These are phyloP conservation scores for Chionomys nivalis DNA, from an alignment of 2,113 vertebrate genomes.

Conservation along the genomic window DNA sequence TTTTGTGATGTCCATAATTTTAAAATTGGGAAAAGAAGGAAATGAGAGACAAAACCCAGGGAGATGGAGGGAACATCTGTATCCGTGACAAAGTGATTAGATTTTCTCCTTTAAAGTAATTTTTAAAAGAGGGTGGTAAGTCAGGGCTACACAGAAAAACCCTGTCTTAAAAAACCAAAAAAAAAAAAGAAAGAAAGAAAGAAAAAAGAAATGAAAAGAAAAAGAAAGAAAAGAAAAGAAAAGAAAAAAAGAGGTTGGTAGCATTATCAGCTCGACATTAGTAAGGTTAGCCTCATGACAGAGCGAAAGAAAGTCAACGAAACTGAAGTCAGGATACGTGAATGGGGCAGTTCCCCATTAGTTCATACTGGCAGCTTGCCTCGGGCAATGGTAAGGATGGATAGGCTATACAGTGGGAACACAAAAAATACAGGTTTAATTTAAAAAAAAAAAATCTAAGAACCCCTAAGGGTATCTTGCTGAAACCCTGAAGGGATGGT, in stretches of 20 bases:
- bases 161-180: neutral
- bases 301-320: neutral
- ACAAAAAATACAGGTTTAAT: neutral
- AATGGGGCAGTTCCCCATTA: neutral
- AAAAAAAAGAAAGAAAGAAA: too few species aligned
- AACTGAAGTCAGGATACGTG: neutral
- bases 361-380: neutral
- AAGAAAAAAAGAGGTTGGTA: neutral
- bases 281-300: neutral
- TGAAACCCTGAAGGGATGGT: neutral
- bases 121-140: neutral
- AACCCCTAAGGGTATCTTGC: neutral
- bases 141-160: neutral
- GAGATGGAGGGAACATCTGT: neutral
- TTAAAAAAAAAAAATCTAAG: neutral
- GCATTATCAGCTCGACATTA: neutral
- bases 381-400: neutral
- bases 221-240: neutral
- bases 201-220: too few species aligned
- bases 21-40: neutral
- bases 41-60: neutral
- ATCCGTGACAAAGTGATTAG: neutral
- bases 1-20: neutral
- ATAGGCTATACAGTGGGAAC: too few species aligned
- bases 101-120: conserved; percentile 31